These are phyloP conservation scores for Polypterus bichir DNA, from an alignment of 2,113 vertebrate species.

Conservation along the genomic window DNA sequence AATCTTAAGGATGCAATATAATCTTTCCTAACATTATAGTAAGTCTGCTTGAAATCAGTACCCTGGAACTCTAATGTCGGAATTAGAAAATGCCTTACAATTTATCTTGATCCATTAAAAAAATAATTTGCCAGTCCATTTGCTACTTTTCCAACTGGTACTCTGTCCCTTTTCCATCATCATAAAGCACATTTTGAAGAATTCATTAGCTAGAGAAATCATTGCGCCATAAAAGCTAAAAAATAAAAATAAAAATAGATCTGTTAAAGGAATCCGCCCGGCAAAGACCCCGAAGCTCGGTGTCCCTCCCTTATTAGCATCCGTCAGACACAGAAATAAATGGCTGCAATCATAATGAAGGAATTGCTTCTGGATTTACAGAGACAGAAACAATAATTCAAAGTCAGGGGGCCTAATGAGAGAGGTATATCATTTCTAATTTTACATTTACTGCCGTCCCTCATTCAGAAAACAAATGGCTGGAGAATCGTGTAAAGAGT, in stretches of 20 bases:
- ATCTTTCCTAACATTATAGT: too few species aligned
- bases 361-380: not conserved
- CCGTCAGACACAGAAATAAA: not conserved
- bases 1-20: too few species aligned
- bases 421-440: not conserved
- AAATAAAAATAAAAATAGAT: not conserved
- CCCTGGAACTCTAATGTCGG: too few species aligned
- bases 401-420: not conserved
- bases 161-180: too few species aligned
- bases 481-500: not conserved
- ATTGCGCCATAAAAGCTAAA: too few species aligned
- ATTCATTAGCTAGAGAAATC: too few species aligned
- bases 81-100: too few species aligned
- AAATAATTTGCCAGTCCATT: too few species aligned
- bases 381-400: not conserved
- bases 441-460: not conserved
- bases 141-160: too few species aligned
- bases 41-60: too few species aligned
- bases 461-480: not conserved
- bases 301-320: not conserved
- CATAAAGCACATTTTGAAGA: too few species aligned
- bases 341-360: not conserved
- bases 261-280: not conserved
- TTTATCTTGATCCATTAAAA: too few species aligned
- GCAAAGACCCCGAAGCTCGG: not conserved